phyloP scores from a whole-genome alignment of 2,888 invertebrate genomes.

The Lepeophtheirus nordmannii region DNA sequence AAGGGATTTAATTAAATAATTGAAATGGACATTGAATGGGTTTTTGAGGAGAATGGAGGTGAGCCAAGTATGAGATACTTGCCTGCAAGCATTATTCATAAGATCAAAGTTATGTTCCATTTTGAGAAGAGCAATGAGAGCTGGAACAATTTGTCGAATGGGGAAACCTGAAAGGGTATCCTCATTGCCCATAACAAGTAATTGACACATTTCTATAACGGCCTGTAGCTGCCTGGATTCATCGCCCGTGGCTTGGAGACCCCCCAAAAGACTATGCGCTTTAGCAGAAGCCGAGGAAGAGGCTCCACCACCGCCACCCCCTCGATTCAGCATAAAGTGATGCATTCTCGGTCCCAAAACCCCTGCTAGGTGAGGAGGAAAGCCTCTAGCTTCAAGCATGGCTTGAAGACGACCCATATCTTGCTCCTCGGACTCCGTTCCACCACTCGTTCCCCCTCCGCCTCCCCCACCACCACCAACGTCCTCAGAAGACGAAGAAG shows the following conservation, averaged over 20 bases:
- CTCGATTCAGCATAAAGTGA: constrained; percentile 38
- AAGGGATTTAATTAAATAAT: too few species aligned
- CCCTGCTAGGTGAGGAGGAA: constrained; percentile 91
- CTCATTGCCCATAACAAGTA: constrained; percentile 97
- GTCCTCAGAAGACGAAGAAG: constrained; percentile 3
- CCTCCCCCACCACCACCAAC: constrained; percentile 8
- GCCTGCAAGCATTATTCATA: constrained; percentile 38
- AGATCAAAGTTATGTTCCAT: constrained; percentile 99
- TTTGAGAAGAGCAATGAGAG: constrained; percentile 72
- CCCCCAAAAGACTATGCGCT: constrained; percentile 79
- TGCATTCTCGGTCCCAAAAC: constrained; percentile 92
- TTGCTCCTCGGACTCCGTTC: constrained; percentile 48
- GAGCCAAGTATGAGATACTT: background rate
- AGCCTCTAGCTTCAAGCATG: constrained; percentile 75
- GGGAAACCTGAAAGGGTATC: constrained; percentile 97
- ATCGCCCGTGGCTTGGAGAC: constrained; percentile 79
- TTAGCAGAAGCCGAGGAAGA: constrained; percentile 43
- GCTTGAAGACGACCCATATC: constrained; percentile 92
- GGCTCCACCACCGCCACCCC: background rate
- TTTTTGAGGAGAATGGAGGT: too few species aligned
- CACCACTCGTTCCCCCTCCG: constrained; percentile 15
- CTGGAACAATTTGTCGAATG: constrained; percentile 90
- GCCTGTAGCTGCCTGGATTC: constrained; percentile 91
- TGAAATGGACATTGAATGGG: too few species aligned
- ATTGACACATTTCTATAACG: constrained; percentile 94